Percentiles rank a stretch among this genome's conserved stretches.
Evolutionary conservation across 1,140 invertebrate genomes (phyloP).

Genomic region (Atta texana): DNA sequence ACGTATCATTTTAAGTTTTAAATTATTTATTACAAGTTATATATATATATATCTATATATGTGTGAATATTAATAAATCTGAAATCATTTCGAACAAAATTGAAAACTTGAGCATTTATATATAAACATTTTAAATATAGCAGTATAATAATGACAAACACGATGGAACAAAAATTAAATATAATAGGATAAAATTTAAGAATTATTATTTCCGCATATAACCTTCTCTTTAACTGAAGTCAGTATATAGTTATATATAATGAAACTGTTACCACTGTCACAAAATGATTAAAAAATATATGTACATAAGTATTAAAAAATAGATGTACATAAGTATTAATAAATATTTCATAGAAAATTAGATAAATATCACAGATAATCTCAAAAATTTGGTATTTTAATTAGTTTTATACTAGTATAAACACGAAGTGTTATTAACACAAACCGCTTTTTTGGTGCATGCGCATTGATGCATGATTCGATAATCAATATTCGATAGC

Average conservation of each 20-base stretch:
- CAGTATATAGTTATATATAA: not conserved
- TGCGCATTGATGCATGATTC: no score
- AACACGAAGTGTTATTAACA: no score
- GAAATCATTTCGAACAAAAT: not conserved
- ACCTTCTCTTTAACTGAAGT: not conserved
- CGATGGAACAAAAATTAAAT: not conserved
- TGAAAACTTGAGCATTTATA: not conserved
- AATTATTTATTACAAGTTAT: not conserved
- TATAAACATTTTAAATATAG: not conserved
- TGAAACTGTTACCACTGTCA: not conserved
- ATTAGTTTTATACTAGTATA: not conserved
- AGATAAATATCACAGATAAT: not conserved
- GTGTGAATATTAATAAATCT: not conserved
- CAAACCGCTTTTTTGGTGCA: no score
- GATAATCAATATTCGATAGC: no score
- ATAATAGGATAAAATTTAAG: not conserved
- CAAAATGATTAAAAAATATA: not conserved
- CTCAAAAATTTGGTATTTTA: not conserved
- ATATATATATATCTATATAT: no score
- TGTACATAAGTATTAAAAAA: not conserved
- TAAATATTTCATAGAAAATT: not conserved
- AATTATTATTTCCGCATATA: not conserved
- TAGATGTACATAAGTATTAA: not conserved
- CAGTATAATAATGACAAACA: not conserved
- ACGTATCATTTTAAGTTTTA: slow-evolving; percentile 19